Base-by-base conservation (phyloP, 35 echinoderm and acorn worm species). In the Hemicentrotus pulcherrimus region DNA sequence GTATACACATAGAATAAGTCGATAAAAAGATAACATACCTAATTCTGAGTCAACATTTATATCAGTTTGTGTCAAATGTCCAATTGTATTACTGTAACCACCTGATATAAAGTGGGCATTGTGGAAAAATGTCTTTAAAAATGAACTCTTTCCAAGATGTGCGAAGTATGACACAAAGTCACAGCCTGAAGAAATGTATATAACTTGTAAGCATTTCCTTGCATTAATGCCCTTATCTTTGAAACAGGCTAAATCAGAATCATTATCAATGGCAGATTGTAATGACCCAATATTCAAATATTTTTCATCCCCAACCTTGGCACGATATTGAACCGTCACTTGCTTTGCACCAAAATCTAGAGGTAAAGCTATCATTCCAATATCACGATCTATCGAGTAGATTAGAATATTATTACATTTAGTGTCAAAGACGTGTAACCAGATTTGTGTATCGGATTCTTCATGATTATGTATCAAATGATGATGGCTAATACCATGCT, bases 131-230 rank as follows among this genome's bases (percentile, higher is more conserved):
- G 45, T 50, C 6, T 96, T 96, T 5, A 86, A 96, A 94, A 96
- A 96, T 28, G 31, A 30, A 41, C 50, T 8, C 48, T 94, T 96
- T 48, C 95, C 95, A 28, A 92, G 24, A 28, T 61, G 90, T 9
- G 15, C 65, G 47, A 94, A 96, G 50, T 96, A 96, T 46, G 95
- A 96, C 16, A 96, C 95, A 96, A 96, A 96, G 31, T 96, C 95
- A 86, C 95, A 96, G 5, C 95, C 95, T 31, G 60, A 94, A 0
- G 6, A 16, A 32, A 96, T 96, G 78, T 15, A 96, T 16, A 94
- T 5, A 85, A 48, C 32, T 86, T 96, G 95, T 31, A 96, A 48
- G 18, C 18, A 28, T 31, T 87, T 87, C 86, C 92, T 47, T 31
- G 46, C 85, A 19, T 47, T 24, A 4, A 94, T n/a, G 31, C 85